Evolutionary conservation across 2,888 invertebrate genomes (phyloP), one percentile per base, ranked within the genome.

Genomic region (Xestoiulus laeticollis): DNA sequence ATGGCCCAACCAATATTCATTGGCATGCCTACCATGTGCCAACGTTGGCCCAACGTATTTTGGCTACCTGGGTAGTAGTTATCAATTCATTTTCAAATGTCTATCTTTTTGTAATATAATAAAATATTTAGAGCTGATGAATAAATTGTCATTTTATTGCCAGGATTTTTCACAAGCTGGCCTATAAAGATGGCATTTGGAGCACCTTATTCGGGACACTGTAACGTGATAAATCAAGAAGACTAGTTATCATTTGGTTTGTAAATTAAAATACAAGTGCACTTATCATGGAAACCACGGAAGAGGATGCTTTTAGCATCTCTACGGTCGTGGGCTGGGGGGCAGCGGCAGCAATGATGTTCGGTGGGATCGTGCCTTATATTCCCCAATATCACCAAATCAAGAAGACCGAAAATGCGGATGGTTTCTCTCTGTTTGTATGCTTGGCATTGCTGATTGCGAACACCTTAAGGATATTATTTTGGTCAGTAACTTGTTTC

Each of bases 341-440:
- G 59, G 89, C 89, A n/a, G 87, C 91, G 19, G 89, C 90, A 26
- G 96, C 97, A 89, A 98, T 99, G 96, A 96, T 99, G 89, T 94
- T 98, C 90, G 99, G 99, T 87, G 99, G 99, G 90, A 95, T 98
- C 78, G 95, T 98, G 89, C 99, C 99, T 38, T 99, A 98, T 91
- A 96, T 99, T 90, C 99, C 99, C 59, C 99, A 99, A 91, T 99
- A 99, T 92, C 94, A 95, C 90, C 98, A 99, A 93, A 99, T 99
- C 89, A 96, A 95, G 91, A 94, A 94, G 90, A 96, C 96, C 53
- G 96, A 96, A 92, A 98, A 98, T 93, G 96, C 98, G 22, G 98
- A 98, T 90, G 99, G 99, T 16, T 99, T 99, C 93, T 99, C 99
- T 0, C 93, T 98, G 85, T 97, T 97, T 92, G 99, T 99, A 87